phyloP scores from a whole-genome alignment of 2,797 vertebrate species.

The Phrynocephalus guinanensis region DNA sequence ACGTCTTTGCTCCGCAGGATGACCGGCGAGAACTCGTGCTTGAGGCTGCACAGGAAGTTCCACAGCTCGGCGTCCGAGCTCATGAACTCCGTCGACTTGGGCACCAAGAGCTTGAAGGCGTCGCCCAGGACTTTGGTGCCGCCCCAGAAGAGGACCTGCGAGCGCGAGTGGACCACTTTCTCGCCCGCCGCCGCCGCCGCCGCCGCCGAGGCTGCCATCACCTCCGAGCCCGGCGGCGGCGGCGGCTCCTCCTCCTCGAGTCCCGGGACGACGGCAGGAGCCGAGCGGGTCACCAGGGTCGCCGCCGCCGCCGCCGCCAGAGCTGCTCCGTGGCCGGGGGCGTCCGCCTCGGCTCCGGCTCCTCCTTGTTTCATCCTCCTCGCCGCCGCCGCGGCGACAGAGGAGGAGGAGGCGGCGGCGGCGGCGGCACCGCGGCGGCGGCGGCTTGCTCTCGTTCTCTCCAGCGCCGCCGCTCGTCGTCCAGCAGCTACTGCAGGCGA shows the following conservation, averaged over 20 bases:
- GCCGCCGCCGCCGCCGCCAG: slow-evolving; percentile 49
- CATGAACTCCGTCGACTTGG: slow-evolving; percentile 83
- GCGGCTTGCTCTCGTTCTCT: not conserved
- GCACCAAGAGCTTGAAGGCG: slow-evolving; percentile 83
- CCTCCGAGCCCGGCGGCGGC: slow-evolving; percentile 33
- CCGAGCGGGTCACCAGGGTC: slow-evolving; percentile 23
- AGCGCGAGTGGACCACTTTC: slow-evolving; percentile 83
- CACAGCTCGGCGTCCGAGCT: slow-evolving; percentile 84
- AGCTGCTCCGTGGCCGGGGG: slow-evolving; percentile 53
- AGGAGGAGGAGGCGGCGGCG: not conserved
- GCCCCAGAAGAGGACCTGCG: slow-evolving; percentile 73
- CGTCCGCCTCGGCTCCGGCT: slow-evolving; percentile 46
- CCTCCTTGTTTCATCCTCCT: slow-evolving; percentile 35
- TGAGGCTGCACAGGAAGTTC: slow-evolving; percentile 84
- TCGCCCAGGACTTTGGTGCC: slow-evolving; percentile 80
- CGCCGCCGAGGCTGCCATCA: slow-evolving; percentile 41
- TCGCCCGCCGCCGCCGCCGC: slow-evolving; percentile 70
- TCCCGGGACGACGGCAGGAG: not conserved
- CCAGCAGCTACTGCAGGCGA: slow-evolving; percentile 12
- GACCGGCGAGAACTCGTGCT: slow-evolving; percentile 83
- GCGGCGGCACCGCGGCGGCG: not conserved
- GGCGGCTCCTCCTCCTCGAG: not conserved
- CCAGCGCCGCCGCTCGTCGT: slow-evolving; percentile 44
- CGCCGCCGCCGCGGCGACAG: not conserved
- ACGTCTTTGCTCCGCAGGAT: slow-evolving; percentile 84